Evolutionary conservation across 1,140 invertebrate genomes (phyloP), one percentile per base, ranked within the genome.

Genomic region (Lucilia sericata): DNA sequence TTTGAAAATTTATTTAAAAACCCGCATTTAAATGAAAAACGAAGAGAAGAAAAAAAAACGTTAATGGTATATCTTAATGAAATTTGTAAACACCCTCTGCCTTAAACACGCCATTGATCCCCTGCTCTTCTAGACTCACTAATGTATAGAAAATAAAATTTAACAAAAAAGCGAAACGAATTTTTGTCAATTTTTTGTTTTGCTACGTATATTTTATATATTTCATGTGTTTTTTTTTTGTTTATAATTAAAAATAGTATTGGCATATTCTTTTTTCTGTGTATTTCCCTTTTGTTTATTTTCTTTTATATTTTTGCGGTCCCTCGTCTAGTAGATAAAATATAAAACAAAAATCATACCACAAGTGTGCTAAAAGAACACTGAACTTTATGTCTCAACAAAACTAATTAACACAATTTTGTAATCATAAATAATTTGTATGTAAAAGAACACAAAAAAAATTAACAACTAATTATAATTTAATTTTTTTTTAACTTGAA

Each of bases 31-130:
- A 13, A 55, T 55, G 51, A 42, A 42, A 42, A 42, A 42, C 42
- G 0, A 30, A 30, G 25, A 30, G 3, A 30, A 30, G 25, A 30
- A 30, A 3, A 30, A 7, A 13, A 13, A 13, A 55, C 17, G 4
- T 55, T 49, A 2, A 55, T 55, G 51, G 51, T 55, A 49, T 10
- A 80, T 21, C 42, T 49, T 49, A 51, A 80, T 47, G 47, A 10
- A 80, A 80, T 49, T 30, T 80, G 19, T 51, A 19, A 80, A 49
- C 76, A 80, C 76, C 76, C 76, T 49, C 76, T 21, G 76, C 47
- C 76, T 80, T 80, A 12, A 80, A 80, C 76, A 51, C 42, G 34
- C 76, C 76, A 80, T 49, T 21, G 76, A 80, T 51, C 76, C 42
- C 76, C 76, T 80, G 9, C n/a, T 14, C 34, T 80, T 80, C 9